These are phyloP conservation scores for Albula glossodonta DNA, from an alignment of 2,113 vertebrate species.

Conservation along the genomic window DNA sequence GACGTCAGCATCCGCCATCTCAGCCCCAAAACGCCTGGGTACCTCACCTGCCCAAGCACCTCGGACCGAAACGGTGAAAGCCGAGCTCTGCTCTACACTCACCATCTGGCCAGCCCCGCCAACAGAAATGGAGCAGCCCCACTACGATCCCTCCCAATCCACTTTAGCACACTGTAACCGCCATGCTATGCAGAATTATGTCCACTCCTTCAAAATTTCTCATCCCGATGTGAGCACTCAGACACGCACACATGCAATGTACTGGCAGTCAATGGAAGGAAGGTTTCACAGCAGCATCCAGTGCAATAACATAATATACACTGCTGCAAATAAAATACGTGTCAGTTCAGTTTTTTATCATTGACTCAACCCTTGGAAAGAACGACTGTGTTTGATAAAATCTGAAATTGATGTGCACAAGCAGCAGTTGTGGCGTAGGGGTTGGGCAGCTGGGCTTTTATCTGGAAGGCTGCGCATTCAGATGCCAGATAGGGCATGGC, in stretches of 20 bases:
- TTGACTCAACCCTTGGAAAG: not conserved
- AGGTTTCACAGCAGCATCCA: not conserved
- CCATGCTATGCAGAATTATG: not conserved
- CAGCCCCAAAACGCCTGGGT: not conserved
- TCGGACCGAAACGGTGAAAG: not conserved
- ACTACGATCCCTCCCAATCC: not conserved
- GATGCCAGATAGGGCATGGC: no score
- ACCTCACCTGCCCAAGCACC: not conserved
- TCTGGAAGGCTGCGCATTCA: not conserved
- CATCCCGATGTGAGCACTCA: not conserved
- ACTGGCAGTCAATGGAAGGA: not conserved
- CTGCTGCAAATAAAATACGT: not conserved
- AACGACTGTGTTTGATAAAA: not conserved
- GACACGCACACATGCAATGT: not conserved
- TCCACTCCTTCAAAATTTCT: not conserved
- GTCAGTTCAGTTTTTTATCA: conserved; percentile 1
- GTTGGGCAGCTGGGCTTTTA: not conserved
- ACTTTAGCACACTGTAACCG: not conserved
- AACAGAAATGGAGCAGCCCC: not conserved
- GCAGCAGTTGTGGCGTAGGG: not conserved
- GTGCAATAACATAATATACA: not conserved
- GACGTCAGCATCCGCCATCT: not conserved
- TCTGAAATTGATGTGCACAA: not conserved
- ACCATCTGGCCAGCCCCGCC: not conserved
- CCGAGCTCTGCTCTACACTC: not conserved